A percentile compares a stretch with the other conserved stretches of the same genome.
Conservation (phyloP, 2,113 vertebrate species). For the Amia ocellicauda region DNA sequence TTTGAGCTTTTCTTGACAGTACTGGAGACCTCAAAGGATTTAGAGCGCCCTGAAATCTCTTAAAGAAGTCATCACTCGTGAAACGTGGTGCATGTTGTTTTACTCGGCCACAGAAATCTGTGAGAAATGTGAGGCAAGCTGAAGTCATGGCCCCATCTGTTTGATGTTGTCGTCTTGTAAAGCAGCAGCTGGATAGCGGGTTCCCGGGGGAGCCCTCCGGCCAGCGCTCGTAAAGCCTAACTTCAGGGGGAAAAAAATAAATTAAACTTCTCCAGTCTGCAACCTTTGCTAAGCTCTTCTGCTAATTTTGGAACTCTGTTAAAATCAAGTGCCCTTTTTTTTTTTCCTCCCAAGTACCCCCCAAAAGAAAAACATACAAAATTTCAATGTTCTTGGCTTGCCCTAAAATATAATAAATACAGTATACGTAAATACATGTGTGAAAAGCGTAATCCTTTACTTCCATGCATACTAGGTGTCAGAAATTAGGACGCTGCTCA, state of each 20-base stretch:
- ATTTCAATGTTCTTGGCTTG: too few relatives aligned
- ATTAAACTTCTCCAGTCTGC: not conserved
- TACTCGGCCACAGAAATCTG: not conserved
- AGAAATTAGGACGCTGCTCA: too few relatives aligned
- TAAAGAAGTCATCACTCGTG: not conserved
- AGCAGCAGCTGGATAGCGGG: constrained; percentile 8
- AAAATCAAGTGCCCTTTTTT: too few relatives aligned
- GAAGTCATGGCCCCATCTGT: not conserved
- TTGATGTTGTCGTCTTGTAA: constrained; percentile 3
- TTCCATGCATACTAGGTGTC: too few relatives aligned
- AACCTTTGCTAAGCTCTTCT: not conserved
- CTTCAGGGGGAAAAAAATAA: not conserved
- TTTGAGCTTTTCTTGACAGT: not conserved
- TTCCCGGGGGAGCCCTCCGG: constrained; percentile 11
- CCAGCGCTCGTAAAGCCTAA: not conserved
- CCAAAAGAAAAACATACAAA: too few relatives aligned
- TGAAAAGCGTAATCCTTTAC: too few relatives aligned
- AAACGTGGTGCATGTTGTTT: not conserved
- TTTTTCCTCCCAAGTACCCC: too few relatives aligned
- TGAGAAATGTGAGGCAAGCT: constrained; percentile 10
- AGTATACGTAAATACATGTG: too few relatives aligned
- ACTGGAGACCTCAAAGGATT: not conserved
- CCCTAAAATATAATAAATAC: too few relatives aligned
- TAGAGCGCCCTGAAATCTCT: constrained; percentile 4
- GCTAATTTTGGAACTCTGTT: not conserved